Percentiles rank a stretch among this genome's conserved stretches.
phyloP scores from a whole-genome alignment of 2,888 invertebrate species.

The Brachyptera putata region DNA sequence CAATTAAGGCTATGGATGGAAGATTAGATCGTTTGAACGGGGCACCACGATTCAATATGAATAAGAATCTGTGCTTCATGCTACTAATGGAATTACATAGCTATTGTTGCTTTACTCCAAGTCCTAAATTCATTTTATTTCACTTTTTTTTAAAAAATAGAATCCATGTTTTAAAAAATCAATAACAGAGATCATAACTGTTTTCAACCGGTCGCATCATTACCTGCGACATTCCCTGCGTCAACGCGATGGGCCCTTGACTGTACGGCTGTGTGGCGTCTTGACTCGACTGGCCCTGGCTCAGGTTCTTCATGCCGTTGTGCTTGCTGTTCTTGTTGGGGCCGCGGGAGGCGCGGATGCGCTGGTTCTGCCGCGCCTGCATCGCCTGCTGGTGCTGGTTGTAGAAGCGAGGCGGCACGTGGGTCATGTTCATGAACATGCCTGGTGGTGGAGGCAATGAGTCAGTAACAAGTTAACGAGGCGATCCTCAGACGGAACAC shows the following conservation, averaged over 20 bases:
- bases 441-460: constrained; percentile 92
- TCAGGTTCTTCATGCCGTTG: constrained; percentile 35
- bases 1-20: too few species aligned
- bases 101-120: too few species aligned
- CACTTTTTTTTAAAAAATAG: too few species aligned
- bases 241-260: constrained; percentile 44
- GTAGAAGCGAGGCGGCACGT: constrained; percentile 69
- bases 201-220: too few species aligned
- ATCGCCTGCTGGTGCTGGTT: constrained; percentile 69
- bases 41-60: too few species aligned
- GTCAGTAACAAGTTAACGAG: constrained; percentile 43
- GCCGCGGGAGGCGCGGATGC: constrained; percentile 47
- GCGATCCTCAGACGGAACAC: too few species aligned
- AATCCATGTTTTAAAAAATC: too few species aligned
- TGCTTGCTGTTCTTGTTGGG: constrained; percentile 37
- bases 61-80: too few species aligned
- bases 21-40: too few species aligned
- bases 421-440: constrained; percentile 89
- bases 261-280: constrained; percentile 70
- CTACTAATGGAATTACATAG: too few species aligned
- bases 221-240: constrained; percentile 48
- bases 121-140: too few species aligned
- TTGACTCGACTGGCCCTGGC: constrained; percentile 51
- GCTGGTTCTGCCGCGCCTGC: constrained; percentile 47
- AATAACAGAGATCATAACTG: too few species aligned